Evolutionary conservation across 53 echinoderm and acorn worm genomes (phyloP), one percentile per base, ranked within the genome.

Genomic region (Stichopus horrens): DNA sequence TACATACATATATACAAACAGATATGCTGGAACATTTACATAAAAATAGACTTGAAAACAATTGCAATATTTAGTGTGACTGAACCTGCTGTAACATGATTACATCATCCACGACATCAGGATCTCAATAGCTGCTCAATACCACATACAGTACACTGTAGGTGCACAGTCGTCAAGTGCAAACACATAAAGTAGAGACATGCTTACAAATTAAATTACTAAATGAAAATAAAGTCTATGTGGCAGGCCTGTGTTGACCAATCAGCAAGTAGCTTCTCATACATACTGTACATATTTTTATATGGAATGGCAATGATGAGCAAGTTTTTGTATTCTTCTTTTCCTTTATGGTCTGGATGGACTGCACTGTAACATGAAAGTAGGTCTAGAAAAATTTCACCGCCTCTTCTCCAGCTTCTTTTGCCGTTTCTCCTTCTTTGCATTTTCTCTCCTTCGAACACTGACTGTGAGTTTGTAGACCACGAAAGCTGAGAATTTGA

Each of bases 401-500:
- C 76, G 18, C 54, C 88, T 93, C 86, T 88, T 88, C 86, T 96
- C 96, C 76, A 93, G 76, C 83, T 96, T 96, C 79, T 86, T 93
- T 87, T 90, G 90, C 74, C 92, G 88, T 88, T 96, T 96, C 37
- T 96, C 96, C 67, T 91, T 92, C 67, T 94, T 75, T 18, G 96
- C 94, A 73, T 91, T 93, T 88, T 96, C 96, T 74, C 94, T 88
- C 53, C 94, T 88, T 52, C 86, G 85, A 23, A 96, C 90, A 76
- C 93, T 94, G n/a, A 91, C 90, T 4, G 93, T 86, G 21, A 96
- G 90, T 91, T 89, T 91, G 90, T 96, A 94, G 63, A 94, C 96
- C 52, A 93, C 94, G 93, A 94, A 96, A 3, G 86, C 96, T 96
- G 92, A n/a, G 21, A 10, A 21, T 67, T 1, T 37, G 37, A 37